Percentiles rank a stretch among this genome's conserved stretches.
These are phyloP conservation scores for Trissolcus brochymenae DNA, from an alignment of 2,888 invertebrate species.

Conservation along the genomic window DNA sequence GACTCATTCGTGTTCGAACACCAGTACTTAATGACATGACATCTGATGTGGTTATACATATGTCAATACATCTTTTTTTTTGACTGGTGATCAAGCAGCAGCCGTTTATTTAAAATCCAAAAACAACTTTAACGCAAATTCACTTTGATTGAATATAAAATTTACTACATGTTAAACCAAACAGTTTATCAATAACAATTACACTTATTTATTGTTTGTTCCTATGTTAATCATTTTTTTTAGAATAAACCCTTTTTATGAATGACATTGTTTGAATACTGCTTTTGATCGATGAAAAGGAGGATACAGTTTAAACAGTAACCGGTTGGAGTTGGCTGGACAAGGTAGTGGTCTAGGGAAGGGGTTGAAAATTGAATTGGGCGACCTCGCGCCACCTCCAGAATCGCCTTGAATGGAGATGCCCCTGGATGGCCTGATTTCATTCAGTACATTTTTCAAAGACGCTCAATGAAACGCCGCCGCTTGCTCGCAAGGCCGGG, in stretches of 20 bases:
- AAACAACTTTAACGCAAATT: too few relatives aligned
- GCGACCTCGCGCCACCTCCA: conserved; percentile 41
- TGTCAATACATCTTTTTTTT: too few relatives aligned
- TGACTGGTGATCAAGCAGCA: too few relatives aligned
- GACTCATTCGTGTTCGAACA: too few relatives aligned
- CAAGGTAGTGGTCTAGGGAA: conserved; percentile 6
- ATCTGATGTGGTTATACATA: too few relatives aligned
- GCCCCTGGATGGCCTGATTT: conserved; percentile 64
- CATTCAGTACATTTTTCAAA: conserved; percentile 62
- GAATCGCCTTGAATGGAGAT: conserved; percentile 60
- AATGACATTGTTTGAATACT: neutral
- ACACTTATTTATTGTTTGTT: too few relatives aligned
- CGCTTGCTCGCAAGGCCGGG: conserved; percentile 52
- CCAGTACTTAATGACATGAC: too few relatives aligned
- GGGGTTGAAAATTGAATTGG: conserved; percentile 57
- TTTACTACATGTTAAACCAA: too few relatives aligned
- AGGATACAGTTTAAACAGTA: neutral
- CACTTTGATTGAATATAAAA: too few relatives aligned
- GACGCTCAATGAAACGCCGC: conserved; percentile 60
- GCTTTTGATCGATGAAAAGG: neutral
- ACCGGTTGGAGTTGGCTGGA: conserved; percentile 1
- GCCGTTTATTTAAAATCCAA: too few relatives aligned
- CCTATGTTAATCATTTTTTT: too few relatives aligned
- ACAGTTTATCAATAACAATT: too few relatives aligned
- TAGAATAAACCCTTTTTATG: neutral